Evolutionary conservation across 2,888 invertebrate species (phyloP), one percentile per base, ranked within the genome.

Genomic region (Andrena minutula): DNA sequence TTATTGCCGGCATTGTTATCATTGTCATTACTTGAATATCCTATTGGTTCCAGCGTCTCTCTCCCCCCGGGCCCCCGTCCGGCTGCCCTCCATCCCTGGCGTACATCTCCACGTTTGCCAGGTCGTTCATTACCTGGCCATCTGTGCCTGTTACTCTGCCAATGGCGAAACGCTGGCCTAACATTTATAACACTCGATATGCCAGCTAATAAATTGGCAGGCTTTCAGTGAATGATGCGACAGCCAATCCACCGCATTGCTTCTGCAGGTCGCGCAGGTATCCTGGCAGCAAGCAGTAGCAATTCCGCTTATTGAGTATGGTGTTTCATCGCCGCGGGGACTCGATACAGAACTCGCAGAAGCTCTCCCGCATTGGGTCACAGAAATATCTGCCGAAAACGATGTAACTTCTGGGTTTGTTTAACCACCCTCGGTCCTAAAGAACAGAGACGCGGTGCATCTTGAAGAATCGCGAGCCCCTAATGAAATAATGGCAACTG

Each of bases 1-100:
- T 87, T 88, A 88, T 87, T 82, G 82, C 66, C 78, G 75, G 70
- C 83, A 79, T 88, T 84, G 87, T 88, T 87, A 87, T 82, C 88
- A 79, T 86, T 80, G 84, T 87, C 87, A 84, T 87, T 87, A 87
- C 86, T 88, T 87, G 82, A 82, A 87, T 84, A 86, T 79, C 84
- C 86, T 76, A 82, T 87, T 76, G 79, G 79, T 64, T 75, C 69
- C 41, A 58, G 60, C 35, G 28, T 32, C 66, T 28, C 70, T 56
- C 68, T 49, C 58, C 28, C 60, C 41, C 20, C 12, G n/a, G 41
- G 16, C 4, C 23, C 10, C 58, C 58, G 71, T 64, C 64, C 23
- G 66, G 2, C 4, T 26, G 7, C 12, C 47, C 66, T 23, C 71
- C 51, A 41, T 58, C 61, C 66, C 61, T 35, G 20, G 10, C 69